phyloP scores from a whole-genome alignment of 2,797 vertebrate genomes.

The Clarias pachynema region DNA sequence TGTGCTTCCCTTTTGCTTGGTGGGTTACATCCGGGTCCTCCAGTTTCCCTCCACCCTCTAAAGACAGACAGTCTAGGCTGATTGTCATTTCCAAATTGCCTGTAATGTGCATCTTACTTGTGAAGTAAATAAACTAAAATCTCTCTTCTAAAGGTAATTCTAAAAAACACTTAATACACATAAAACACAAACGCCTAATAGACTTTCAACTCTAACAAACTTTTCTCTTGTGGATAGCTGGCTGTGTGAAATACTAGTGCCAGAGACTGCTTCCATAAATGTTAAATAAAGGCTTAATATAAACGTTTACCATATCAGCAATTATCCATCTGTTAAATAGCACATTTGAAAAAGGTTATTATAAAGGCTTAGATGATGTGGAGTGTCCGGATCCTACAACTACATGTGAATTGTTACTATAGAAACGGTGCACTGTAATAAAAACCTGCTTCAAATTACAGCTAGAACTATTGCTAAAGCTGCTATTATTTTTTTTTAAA shows the following conservation, averaged over 20 bases:
- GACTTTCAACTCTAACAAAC: neutral
- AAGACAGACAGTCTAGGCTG: too few species aligned
- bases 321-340: neutral
- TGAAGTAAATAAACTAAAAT: neutral
- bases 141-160: neutral
- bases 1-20: too few species aligned
- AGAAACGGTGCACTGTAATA: neutral
- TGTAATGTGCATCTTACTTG: too few species aligned
- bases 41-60: too few species aligned
- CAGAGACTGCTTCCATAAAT: neutral
- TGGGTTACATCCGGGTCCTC: too few species aligned
- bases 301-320: neutral
- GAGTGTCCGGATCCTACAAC: neutral
- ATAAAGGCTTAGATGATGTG: neutral
- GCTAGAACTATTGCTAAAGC: neutral
- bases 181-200: neutral
- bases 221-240: neutral
- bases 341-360: neutral
- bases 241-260: neutral
- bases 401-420: constrained; percentile 3
- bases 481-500: neutral
- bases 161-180: too few species aligned
- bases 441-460: constrained; percentile 1
- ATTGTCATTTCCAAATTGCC: too few species aligned
- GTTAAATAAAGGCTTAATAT: neutral